phyloP scores from a whole-genome alignment of 2,113 vertebrate species.

The Xyliphius kryptos region DNA sequence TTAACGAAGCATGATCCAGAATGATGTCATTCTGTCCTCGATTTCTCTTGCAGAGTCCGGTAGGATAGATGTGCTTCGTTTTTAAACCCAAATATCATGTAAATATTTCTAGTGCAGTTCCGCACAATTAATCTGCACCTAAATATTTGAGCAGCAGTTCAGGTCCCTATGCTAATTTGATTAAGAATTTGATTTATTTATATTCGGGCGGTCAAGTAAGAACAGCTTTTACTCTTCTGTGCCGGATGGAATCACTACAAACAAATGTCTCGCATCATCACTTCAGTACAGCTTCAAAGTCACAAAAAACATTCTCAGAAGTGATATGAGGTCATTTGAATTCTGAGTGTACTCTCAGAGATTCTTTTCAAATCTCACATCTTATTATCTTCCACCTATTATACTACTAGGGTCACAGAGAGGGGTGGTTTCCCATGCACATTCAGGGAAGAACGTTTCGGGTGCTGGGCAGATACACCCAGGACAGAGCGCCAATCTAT shows the following conservation, averaged over 20 bases:
- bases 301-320: neutral
- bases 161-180: constrained; percentile 50
- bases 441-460: no score
- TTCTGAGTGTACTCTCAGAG: no score
- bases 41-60: neutral
- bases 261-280: constrained; percentile 29
- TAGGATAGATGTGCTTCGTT: neutral
- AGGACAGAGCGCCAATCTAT: neutral
- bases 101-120: constrained; percentile 4
- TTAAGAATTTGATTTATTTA: constrained; percentile 60
- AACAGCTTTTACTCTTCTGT: constrained; percentile 46
- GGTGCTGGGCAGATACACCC: no score
- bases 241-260: constrained; percentile 30
- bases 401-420: no score
- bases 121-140: constrained; percentile 15
- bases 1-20: neutral
- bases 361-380: no score
- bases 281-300: constrained; percentile 52
- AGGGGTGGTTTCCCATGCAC: no score
- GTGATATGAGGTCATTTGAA: no score
- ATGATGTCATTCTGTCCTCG: neutral
- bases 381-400: no score
- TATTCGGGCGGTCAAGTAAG: constrained; percentile 45
- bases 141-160: constrained; percentile 20
- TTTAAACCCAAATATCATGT: constrained; percentile 11